Conservation (phyloP, 2,797 vertebrate species). For the Leuciscus waleckii region DNA sequence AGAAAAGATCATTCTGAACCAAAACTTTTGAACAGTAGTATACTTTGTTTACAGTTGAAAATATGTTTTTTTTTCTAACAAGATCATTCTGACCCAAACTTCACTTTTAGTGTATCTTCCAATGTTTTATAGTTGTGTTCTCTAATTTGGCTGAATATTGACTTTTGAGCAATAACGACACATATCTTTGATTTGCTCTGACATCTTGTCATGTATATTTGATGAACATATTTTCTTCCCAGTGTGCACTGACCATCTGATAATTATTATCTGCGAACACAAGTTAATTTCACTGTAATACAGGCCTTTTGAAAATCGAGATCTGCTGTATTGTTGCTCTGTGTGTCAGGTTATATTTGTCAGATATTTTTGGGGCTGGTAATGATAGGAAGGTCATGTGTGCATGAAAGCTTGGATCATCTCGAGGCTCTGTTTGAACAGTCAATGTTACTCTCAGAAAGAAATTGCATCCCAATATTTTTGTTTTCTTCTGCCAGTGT, state of each 20-base stretch:
- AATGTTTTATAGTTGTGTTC: neutral
- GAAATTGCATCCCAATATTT: neutral
- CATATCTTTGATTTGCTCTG: constrained; percentile 12
- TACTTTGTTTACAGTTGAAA: neutral
- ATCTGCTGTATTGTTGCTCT: constrained; percentile 12
- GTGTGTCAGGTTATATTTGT: neutral
- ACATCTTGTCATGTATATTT: neutral
- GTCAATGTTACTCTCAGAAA: constrained; percentile 1
- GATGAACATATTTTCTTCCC: constrained; percentile 7
- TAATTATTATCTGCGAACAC: neutral
- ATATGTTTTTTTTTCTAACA: neutral
- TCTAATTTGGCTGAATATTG: neutral
- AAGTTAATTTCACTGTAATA: neutral
- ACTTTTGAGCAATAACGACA: constrained; percentile 24
- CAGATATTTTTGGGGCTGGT: neutral
- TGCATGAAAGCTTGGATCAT: constrained; percentile 1
- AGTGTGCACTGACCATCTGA: neutral
- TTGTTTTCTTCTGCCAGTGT: neutral
- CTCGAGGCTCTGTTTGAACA: neutral
- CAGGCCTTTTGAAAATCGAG: neutral
- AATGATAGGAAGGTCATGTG: neutral
- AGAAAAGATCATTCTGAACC: neutral
- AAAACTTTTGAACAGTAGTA: neutral
- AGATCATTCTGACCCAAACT: neutral
- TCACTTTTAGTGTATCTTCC: neutral